Base-by-base conservation (phyloP, 2,888 invertebrate genomes). In the Eupithecia dodoneata region DNA sequence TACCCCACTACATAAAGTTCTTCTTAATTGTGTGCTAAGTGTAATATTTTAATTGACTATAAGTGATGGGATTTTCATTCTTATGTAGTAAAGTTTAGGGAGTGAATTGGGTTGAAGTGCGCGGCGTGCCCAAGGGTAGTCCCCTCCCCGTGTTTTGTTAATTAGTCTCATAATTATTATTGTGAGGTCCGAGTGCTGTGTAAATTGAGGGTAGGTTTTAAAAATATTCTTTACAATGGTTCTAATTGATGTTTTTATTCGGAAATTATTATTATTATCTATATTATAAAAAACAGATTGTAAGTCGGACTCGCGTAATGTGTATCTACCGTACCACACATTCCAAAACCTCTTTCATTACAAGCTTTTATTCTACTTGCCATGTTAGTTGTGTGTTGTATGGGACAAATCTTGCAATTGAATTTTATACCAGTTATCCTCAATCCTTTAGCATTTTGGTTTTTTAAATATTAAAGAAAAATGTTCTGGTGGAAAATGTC, bases 161-260 rank as follows among this genome's bases (percentile, higher is more conserved):
- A 82, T 82, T 82, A 80, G 81, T 78, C 76, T 79, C 73, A 76
- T 80, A 80, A 81, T 80, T 74, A 81, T 79, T 80, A 79, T 77
- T 79, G 80, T 78, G 75, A 77, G 74, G 76, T 77, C 63, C 77
- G 79, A 80, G 79, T 76, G 79, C 76, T 81, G 73, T 80, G 78
- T 78, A 77, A 79, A 82, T 76, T 72, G 77, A 78, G 74, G 76
- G 76, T 70, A 76, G 72, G 76, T 74, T 72, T 74, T 49, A 42
- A 9, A 52, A 72, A 49, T 30, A 72, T 67, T 65, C 73, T 79
- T 69, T 44, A 63, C 41, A 77, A 74, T 71, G 71, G 13, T 6
- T 18, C 7, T 71, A 65, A 65, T 65, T 13, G 47, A 18, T 49
- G 49, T 42, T 73, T 52, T 52, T 63, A 63, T 69, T 45, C 15